Conservation (phyloP, 1,140 invertebrate genomes). For the Drosophila sturtevanti region DNA sequence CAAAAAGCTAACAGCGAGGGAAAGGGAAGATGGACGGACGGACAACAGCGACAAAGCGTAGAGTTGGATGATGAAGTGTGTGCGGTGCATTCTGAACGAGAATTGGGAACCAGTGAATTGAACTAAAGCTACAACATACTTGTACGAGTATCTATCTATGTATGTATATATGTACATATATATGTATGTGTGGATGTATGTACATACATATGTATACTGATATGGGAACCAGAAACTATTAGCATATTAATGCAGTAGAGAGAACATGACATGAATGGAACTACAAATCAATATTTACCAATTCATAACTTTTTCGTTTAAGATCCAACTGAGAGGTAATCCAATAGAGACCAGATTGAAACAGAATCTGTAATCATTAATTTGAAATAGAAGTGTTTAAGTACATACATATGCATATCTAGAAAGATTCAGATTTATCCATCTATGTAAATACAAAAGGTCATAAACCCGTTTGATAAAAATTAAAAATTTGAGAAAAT, state of each 20-base stretch:
- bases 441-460: too few species aligned
- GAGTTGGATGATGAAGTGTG: conserved; percentile 14
- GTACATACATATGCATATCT: too few species aligned
- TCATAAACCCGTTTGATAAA: too few species aligned
- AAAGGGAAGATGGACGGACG: background rate
- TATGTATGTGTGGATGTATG: background rate
- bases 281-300: conserved; percentile 8
- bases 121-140: background rate
- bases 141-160: background rate
- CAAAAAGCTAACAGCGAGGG: conserved; percentile 19
- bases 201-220: too few species aligned
- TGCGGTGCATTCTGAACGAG: conserved; percentile 49
- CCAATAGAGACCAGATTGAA: too few species aligned
- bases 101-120: conserved; percentile 23
- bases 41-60: background rate
- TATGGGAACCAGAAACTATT: conserved; percentile 19
- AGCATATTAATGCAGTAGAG: conserved; percentile 31
- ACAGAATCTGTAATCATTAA: too few species aligned
- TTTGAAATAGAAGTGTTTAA: too few species aligned
- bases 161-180: background rate
- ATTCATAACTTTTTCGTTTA: background rate
- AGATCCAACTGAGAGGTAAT: background rate
- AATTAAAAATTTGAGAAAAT: too few species aligned
- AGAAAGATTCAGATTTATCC: too few species aligned
- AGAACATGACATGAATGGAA: conserved; percentile 8